phyloP scores from a whole-genome alignment of 2,888 invertebrate species.

The Caenorhabditis sinica region DNA sequence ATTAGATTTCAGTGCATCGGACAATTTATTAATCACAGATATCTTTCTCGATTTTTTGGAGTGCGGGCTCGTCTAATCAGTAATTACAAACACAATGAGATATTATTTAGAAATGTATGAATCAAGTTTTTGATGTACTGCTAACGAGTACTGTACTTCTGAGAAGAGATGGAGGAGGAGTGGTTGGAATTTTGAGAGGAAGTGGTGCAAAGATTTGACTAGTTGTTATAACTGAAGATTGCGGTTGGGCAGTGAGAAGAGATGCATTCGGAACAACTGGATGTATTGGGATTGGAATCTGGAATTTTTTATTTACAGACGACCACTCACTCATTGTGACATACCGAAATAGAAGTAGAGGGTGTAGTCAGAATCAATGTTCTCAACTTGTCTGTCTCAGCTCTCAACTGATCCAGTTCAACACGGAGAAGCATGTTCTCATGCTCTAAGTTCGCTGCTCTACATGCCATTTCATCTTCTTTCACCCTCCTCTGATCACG shows the following conservation, averaged over 20 bases:
- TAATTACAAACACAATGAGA: constrained; percentile 44
- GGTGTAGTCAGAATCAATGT: constrained; percentile 66
- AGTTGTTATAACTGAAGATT: constrained; percentile 68
- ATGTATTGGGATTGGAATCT: constrained; percentile 55
- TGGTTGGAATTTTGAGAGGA: constrained; percentile 62
- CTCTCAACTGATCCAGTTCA: constrained; percentile 69
- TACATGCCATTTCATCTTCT: constrained; percentile 93
- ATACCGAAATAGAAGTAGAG: constrained; percentile 50
- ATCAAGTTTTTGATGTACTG: constrained; percentile 57
- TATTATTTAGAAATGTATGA: background rate
- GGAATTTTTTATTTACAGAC: background rate
- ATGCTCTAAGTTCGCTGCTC: constrained; percentile 92
- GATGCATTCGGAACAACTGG: constrained; percentile 17
- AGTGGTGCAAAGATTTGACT: constrained; percentile 64
- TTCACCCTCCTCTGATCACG: constrained; percentile 91
- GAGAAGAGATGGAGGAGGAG: constrained; percentile 63
- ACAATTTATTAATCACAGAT: constrained; percentile 37
- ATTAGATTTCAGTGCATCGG: constrained; percentile 42
- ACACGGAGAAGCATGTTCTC: constrained; percentile 88
- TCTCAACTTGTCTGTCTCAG: constrained; percentile 71
- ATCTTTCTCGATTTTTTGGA: constrained; percentile 47
- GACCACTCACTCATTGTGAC: background rate
- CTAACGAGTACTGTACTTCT: constrained; percentile 69
- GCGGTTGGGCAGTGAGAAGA: constrained; percentile 14
- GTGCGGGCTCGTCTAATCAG: constrained; percentile 55